Evolutionary conservation across 1,140 invertebrate genomes (phyloP).

Genomic region (Brachionus paranguensis): DNA sequence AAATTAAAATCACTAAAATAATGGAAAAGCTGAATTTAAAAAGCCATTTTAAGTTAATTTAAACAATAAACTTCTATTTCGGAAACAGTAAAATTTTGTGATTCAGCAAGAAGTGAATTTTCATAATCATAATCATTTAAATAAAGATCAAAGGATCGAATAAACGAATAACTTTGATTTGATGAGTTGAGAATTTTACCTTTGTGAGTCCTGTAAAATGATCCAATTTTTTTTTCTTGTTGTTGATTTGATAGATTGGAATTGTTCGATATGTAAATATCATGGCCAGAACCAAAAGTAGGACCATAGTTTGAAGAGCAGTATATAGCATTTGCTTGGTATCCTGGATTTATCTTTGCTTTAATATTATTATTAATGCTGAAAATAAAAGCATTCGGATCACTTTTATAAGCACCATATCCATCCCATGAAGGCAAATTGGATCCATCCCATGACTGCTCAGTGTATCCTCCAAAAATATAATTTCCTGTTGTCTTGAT

Average conservation of each 20-base stretch:
- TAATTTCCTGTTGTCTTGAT: slow-evolving; percentile 31
- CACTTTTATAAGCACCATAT: neutral
- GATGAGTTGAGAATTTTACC: too few species aligned
- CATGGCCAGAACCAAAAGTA: neutral
- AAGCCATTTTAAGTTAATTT: too few species aligned
- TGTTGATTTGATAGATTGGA: neutral
- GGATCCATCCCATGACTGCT: neutral
- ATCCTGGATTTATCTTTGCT: neutral
- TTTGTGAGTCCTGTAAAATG: too few species aligned
- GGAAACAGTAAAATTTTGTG: too few species aligned
- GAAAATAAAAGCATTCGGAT: neutral
- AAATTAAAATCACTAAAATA: too few species aligned
- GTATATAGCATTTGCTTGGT: neutral
- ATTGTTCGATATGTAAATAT: neutral
- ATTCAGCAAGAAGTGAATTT: too few species aligned
- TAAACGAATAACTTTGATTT: too few species aligned
- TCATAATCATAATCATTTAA: too few species aligned
- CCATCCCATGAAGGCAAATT: neutral
- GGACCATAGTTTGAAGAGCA: neutral
- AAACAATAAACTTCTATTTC: too few species aligned
- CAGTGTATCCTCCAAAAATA: slow-evolving; percentile 5
- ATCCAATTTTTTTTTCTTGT: too few species aligned
- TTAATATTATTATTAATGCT: neutral
- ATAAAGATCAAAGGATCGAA: too few species aligned
- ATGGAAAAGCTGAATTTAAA: too few species aligned